Percentiles rank a stretch among this genome's conserved stretches.
Evolutionary conservation across 2,113 vertebrate genomes (phyloP).

Genomic region (Dipodomys stephensi): DNA sequence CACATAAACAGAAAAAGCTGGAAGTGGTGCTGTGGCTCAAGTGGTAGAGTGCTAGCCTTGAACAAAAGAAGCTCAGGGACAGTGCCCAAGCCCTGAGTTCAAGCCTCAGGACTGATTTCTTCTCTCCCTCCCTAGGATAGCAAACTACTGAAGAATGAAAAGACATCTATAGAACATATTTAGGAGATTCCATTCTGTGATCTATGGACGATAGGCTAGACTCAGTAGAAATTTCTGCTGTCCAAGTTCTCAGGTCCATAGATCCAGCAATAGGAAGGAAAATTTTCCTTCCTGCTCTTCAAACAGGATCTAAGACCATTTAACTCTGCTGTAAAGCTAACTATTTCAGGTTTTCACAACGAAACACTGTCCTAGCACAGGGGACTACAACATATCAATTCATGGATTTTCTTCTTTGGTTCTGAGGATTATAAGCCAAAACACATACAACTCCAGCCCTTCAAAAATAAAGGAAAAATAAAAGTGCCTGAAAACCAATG

Average conservation of each 20-base stretch:
- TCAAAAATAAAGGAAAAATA: neutral
- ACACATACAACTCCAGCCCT: neutral
- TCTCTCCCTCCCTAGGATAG: constrained; percentile 2
- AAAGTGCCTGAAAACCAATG: constrained; percentile 27
- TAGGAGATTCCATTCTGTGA: constrained; percentile 71
- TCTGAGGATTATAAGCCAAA: neutral
- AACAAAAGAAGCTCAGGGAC: too few species aligned
- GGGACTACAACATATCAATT: too few species aligned
- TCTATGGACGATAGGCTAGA: constrained; percentile 23
- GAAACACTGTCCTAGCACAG: neutral
- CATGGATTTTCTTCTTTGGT: neutral
- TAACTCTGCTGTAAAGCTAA: constrained; percentile 8
- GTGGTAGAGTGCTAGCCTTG: too few species aligned
- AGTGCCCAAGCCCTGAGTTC: too few species aligned
- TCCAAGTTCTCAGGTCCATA: constrained; percentile 24
- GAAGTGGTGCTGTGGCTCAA: too few species aligned
- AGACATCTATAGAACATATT: constrained; percentile 64
- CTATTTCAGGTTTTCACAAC: constrained; percentile 5
- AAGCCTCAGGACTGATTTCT: neutral
- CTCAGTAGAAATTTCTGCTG: constrained; percentile 51
- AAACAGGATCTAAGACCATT: constrained; percentile 9
- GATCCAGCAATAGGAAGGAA: neutral
- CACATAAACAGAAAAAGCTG: too few species aligned
- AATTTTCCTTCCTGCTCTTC: constrained; percentile 19
- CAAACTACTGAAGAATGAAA: constrained; percentile 53